These are phyloP conservation scores for Polia nebulosa DNA, from an alignment of 2,888 invertebrate genomes.

Conservation along the genomic window DNA sequence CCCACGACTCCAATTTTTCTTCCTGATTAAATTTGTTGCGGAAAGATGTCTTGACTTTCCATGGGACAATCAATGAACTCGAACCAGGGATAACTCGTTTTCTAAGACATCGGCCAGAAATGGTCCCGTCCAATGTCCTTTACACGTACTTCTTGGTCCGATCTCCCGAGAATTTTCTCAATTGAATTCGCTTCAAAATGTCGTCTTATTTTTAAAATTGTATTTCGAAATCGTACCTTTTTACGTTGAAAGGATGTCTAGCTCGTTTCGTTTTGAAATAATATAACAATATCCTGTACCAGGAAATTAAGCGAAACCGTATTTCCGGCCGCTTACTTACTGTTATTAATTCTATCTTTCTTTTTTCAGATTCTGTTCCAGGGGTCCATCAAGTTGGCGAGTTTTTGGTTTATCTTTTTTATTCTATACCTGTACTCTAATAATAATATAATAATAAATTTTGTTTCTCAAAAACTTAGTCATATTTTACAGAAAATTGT, in stretches of 20 bases:
- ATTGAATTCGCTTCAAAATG: conserved; percentile 60
- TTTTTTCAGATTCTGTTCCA: conserved; percentile 17
- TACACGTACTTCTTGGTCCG: conserved; percentile 52
- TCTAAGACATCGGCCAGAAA: conserved; percentile 54
- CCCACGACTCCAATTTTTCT: conserved; percentile 56
- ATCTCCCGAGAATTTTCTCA: conserved; percentile 37
- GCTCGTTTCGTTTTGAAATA: conserved; percentile 48
- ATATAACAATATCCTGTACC: conserved; percentile 57
- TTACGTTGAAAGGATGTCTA: conserved; percentile 13
- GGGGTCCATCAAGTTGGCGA: not conserved
- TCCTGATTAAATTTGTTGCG: conserved; percentile 60
- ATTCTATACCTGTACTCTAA: too few species aligned
- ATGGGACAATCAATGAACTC: conserved; percentile 62
- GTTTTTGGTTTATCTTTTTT: not conserved
- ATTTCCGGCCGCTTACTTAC: conserved; percentile 46
- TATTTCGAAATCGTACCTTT: conserved; percentile 40
- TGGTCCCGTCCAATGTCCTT: conserved; percentile 44
- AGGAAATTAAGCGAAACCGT: conserved; percentile 54
- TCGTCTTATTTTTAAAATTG: conserved; percentile 41
- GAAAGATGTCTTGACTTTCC: conserved; percentile 49
- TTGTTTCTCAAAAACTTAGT: too few species aligned
- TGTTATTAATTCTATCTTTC: conserved; percentile 45
- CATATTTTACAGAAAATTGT: too few species aligned
- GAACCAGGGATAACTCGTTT: conserved; percentile 53
- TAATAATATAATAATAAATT: too few species aligned